Conservation (phyloP, 2,797 vertebrate species). For the Arrhamphus sclerolepis region DNA sequence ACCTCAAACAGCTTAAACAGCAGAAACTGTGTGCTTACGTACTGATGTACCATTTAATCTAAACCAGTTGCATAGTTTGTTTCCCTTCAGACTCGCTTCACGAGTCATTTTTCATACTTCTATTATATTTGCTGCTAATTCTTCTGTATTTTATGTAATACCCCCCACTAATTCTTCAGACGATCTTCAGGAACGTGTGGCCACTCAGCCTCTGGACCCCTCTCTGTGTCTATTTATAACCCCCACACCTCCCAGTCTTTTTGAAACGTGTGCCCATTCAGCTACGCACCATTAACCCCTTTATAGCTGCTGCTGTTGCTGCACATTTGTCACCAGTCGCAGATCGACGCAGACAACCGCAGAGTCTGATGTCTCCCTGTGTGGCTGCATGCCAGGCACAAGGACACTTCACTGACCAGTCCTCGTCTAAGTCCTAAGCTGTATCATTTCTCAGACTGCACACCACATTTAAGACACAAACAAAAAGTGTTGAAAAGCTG, state of each 20-base stretch:
- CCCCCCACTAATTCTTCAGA: neutral
- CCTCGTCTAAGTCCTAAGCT: constrained; percentile 23
- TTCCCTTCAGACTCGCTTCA: too few relatives aligned
- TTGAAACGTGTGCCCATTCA: constrained; percentile 55
- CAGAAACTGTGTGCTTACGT: neutral
- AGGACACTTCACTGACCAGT: constrained; percentile 25
- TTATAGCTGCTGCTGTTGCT: constrained; percentile 54
- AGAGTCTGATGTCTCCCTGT: constrained; percentile 34
- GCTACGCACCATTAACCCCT: constrained; percentile 68
- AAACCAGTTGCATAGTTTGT: neutral
- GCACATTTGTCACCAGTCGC: constrained; percentile 55
- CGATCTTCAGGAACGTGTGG: constrained; percentile 14
- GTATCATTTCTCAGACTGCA: neutral
- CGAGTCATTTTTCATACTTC: too few relatives aligned
- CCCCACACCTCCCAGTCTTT: constrained; percentile 24
- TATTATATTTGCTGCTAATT: too few relatives aligned
- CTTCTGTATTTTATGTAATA: neutral
- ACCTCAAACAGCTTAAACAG: constrained; percentile 1
- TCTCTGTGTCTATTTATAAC: constrained; percentile 16
- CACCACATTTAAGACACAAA: constrained; percentile 2
- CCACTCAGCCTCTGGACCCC: neutral
- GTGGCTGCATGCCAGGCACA: constrained; percentile 29
- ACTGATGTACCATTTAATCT: neutral
- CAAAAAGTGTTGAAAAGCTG: neutral
- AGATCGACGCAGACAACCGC: constrained; percentile 51